Conservation (phyloP, 2,113 vertebrate species). For the Zosterops japonicus region DNA sequence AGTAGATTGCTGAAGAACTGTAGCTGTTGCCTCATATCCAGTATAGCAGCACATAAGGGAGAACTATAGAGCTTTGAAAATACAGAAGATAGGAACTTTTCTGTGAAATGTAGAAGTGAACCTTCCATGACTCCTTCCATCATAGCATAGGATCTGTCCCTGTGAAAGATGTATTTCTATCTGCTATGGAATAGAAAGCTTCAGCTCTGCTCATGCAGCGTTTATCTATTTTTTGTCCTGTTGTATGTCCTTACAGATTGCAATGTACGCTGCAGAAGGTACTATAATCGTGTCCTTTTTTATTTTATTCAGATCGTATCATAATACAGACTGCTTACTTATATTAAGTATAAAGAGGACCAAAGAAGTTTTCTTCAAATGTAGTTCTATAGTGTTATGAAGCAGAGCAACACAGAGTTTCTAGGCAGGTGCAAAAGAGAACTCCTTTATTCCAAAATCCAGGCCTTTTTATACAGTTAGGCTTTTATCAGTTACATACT, state of each 20-base stretch:
- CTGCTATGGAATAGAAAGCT: neutral
- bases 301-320: neutral
- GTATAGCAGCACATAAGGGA: neutral
- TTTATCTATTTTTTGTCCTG: neutral
- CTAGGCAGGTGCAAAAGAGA: neutral
- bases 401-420: accelerated
- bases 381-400: neutral
- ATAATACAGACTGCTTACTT: neutral
- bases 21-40: neutral
- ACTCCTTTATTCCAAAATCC: neutral
- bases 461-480: neutral
- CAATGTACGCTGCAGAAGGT: neutral
- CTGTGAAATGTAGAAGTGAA: neutral
- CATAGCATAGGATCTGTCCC: neutral
- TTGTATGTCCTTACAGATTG: neutral
- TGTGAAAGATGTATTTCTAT: neutral
- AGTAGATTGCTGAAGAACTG: neutral
- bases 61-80: neutral
- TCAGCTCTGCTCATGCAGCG: neutral
- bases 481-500: neutral
- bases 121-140: neutral
- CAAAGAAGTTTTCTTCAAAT: neutral
- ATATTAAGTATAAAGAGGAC: neutral
- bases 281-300: neutral
- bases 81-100: neutral